Evolutionary conservation across 2,888 invertebrate genomes (phyloP).

Genomic region (Altica lythri): DNA sequence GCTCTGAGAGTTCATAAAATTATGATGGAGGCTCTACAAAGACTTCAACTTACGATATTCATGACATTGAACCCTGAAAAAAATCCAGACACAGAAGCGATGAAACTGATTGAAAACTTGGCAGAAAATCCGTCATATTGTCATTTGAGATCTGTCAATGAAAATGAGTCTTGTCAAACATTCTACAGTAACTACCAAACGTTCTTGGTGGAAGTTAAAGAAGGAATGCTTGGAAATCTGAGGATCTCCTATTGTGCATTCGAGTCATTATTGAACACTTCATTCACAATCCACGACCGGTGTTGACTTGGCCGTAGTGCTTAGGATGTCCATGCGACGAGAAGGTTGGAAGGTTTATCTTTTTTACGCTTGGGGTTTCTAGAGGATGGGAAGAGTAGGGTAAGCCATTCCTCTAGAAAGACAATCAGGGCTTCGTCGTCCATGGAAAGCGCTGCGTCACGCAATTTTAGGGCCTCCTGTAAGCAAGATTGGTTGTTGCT

Average conservation of each 20-base stretch:
- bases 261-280: not conserved
- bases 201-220: no score
- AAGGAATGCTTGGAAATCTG: no score
- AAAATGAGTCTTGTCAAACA: not conserved
- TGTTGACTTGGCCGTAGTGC: not conserved
- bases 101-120: no score
- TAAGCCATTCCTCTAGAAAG: not conserved
- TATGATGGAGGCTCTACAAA: no score
- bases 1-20: no score
- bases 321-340: no score
- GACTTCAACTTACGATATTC: no score
- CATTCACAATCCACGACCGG: not conserved
- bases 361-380: not conserved
- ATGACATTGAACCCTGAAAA: no score
- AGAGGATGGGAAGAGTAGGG: not conserved
- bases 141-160: not conserved
- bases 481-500: not conserved
- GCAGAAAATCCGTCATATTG: no score
- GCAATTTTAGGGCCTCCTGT: not conserved
- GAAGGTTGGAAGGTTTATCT: not conserved
- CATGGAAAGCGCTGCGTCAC: not conserved
- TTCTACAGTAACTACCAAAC: no score
- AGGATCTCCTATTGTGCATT: not conserved
- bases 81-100: no score
- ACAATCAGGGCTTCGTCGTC: not conserved